A percentile compares a stretch with the other conserved stretches of the same genome.
Evolutionary conservation across 2,113 vertebrate genomes (phyloP).

Genomic region (Psittacus erithacus): DNA sequence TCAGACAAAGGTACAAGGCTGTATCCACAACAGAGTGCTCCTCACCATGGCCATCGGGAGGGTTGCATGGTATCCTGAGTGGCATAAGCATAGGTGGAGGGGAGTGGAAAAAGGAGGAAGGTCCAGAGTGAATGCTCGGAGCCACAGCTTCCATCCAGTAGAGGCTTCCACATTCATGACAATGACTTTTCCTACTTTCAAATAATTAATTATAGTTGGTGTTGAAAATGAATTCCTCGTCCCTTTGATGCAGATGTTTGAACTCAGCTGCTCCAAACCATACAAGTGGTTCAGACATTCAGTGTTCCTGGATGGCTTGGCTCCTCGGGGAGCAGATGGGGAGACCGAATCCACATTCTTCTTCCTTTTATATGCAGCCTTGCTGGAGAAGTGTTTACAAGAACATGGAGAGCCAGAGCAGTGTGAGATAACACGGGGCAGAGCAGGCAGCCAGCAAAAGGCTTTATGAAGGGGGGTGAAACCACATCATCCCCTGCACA

Average conservation of each 20-base stretch:
- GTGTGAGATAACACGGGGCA: rapidly evolving
- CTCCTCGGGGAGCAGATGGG: rapidly evolving
- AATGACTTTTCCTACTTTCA: background rate
- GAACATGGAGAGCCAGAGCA: background rate
- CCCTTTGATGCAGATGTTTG: background rate
- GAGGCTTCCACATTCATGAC: background rate
- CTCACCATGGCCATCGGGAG: rapidly evolving
- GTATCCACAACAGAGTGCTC: background rate
- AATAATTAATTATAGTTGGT: background rate
- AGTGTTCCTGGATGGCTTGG: background rate
- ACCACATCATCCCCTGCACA: background rate
- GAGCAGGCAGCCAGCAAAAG: background rate
- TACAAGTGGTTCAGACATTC: background rate
- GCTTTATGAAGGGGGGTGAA: rapidly evolving
- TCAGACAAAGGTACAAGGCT: background rate
- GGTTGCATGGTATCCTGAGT: rapidly evolving
- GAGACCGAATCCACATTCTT: background rate
- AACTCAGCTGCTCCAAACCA: background rate
- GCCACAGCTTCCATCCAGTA: background rate
- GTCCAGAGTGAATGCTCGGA: background rate
- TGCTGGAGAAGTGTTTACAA: background rate
- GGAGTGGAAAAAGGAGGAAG: background rate
- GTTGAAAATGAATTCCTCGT: rapidly evolving
- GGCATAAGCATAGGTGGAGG: background rate
- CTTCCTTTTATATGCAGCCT: background rate